Percentiles rank a stretch among this genome's conserved stretches.
phyloP scores from a whole-genome alignment of 2,888 invertebrate species.

The Archaeoteleia sp. region DNA sequence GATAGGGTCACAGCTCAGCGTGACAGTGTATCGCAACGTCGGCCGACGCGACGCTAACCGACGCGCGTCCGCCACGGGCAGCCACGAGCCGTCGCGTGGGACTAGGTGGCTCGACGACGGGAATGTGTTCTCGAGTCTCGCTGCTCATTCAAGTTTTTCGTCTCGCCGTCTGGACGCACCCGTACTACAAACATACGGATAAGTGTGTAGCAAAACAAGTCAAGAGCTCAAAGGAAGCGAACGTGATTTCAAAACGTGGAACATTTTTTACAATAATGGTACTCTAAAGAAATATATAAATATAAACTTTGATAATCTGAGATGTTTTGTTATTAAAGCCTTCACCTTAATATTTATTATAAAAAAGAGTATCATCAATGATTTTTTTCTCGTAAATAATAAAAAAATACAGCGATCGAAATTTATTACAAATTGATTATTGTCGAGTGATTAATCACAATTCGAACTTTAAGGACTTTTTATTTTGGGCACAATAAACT shows the following conservation, averaged over 20 bases:
- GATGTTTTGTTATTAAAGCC: too few relatives aligned
- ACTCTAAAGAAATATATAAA: too few relatives aligned
- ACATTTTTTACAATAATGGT: conserved; percentile 28
- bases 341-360: too few relatives aligned
- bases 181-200: conserved; percentile 26
- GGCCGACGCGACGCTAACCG: conserved; percentile 44
- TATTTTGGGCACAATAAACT: conserved; percentile 1
- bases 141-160: conserved; percentile 43
- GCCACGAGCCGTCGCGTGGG: conserved; percentile 53
- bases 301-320: too few relatives aligned
- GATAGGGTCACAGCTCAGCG: conserved; percentile 24
- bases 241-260: conserved; percentile 18
- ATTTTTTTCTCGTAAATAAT: too few relatives aligned
- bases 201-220: conserved; percentile 36
- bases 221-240: conserved; percentile 29
- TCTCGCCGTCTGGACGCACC: conserved; percentile 45
- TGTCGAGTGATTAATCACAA: too few relatives aligned
- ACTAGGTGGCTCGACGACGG: conserved; percentile 30
- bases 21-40: conserved; percentile 26
- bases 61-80: conserved; percentile 50
- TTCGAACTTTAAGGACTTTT: neutral
- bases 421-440: too few relatives aligned
- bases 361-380: too few relatives aligned
- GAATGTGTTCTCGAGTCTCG: conserved; percentile 40
- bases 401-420: too few relatives aligned